Evolutionary conservation across 1,140 invertebrate genomes (phyloP).

Genomic region (Panagrolaimus sp.): DNA sequence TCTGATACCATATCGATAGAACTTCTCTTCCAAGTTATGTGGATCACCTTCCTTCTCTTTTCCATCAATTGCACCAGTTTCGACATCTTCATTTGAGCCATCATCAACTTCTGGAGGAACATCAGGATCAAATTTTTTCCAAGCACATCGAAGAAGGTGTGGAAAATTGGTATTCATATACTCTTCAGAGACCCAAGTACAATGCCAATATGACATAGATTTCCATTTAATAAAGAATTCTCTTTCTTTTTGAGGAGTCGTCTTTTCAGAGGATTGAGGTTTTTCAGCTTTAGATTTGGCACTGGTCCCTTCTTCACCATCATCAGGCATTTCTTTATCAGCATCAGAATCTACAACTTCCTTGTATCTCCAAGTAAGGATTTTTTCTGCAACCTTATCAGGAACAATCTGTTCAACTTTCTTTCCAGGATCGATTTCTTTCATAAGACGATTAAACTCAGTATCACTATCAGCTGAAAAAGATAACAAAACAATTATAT

Average conservation of each 20-base stretch:
- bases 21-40: conserved; percentile 61
- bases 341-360: conserved; percentile 56
- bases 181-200: conserved; percentile 88
- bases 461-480: conserved; percentile 9
- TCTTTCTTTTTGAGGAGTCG: conserved; percentile 65
- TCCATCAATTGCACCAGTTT: conserved; percentile 64
- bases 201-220: conserved; percentile 96
- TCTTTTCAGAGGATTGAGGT: conserved; percentile 48
- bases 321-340: conserved; percentile 65
- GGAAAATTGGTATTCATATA: conserved; percentile 94
- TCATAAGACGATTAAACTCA: neutral
- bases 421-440: conserved; percentile 66
- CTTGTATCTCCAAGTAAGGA: conserved; percentile 83
- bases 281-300: conserved; percentile 48
- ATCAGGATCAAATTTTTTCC: conserved; percentile 92
- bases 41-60: conserved; percentile 55
- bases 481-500: no score
- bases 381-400: no score
- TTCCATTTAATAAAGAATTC: conserved; percentile 98
- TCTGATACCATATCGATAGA: conserved; percentile 78
- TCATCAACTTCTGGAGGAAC: conserved; percentile 91
- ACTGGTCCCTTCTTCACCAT: conserved; percentile 36
- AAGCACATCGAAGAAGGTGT: conserved; percentile 85
- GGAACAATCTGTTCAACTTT: no score
- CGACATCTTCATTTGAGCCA: conserved; percentile 70